Evolutionary conservation across 2,113 vertebrate species (phyloP).

Genomic region (Smithornis capensis): DNA sequence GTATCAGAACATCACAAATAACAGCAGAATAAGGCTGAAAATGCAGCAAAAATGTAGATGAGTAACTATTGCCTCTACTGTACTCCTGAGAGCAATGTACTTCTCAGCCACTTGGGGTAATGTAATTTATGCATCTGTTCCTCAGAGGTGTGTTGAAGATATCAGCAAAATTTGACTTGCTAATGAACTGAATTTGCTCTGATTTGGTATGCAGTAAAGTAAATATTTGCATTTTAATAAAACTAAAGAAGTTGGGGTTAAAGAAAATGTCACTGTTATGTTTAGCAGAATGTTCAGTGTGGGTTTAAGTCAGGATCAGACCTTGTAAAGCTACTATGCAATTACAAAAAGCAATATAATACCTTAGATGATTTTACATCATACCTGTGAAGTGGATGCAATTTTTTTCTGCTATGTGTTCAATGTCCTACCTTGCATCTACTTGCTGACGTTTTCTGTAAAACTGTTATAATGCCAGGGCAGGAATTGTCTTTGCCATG

Average conservation of each 20-base stretch:
- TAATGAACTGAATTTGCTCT: not conserved
- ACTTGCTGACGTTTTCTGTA: not conserved
- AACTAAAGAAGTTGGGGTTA: not conserved
- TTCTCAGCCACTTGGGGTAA: not conserved
- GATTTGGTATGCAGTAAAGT: not conserved
- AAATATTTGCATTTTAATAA: slow-evolving; percentile 38
- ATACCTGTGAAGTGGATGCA: not conserved
- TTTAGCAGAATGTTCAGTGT: not conserved
- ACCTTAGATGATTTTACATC: not conserved
- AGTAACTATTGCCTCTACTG: not conserved
- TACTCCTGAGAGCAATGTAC: not conserved
- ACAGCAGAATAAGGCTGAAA: not conserved
- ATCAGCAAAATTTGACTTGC: slow-evolving; percentile 36
- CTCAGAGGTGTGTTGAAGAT: not conserved
- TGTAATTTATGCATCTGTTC: not conserved
- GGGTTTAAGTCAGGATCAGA: not conserved
- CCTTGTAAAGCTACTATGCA: not conserved
- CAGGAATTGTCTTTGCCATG: not conserved
- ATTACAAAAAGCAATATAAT: not conserved
- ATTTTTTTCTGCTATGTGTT: not conserved
- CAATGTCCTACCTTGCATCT: not conserved
- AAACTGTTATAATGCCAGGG: not conserved
- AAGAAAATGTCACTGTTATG: not conserved
- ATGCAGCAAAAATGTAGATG: not conserved
- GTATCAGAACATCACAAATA: not conserved